Base-by-base conservation (phyloP, 2,888 invertebrate genomes). In the Hypomecis atomaria region DNA sequence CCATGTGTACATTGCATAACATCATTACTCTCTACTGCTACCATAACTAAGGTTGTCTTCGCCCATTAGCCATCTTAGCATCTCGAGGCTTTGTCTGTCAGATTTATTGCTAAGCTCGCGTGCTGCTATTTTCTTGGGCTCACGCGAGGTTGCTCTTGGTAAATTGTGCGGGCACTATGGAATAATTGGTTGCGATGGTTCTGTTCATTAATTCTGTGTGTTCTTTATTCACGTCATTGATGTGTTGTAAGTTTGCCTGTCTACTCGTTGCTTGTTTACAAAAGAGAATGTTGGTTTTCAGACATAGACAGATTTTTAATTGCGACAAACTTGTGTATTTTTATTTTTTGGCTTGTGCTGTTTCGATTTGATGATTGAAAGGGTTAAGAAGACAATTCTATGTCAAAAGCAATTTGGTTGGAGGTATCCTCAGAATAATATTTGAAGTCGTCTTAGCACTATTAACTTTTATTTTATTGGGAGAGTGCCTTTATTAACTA, bases 1-100 rank as follows among this genome's bases (percentile, higher is more conserved):
- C 23, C 48, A 34, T 48, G 58, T 54, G 58, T 58, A 48, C 36
- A 42, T 59, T 59, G 49, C 54, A 53, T 53, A 65, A 57, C 53
- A 47, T 44, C 43, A 60, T 60, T 65, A 38, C 53, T 59, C 57
- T 60, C 13, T 44, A 59, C 55, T 53, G 47, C 43, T 33, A 52
- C 67, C 66, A 72, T 73, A 71, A 69, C 62, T 61, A 47, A 62
- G 64, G 59, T 66, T 78, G 78, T 77, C 78, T 74, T 71, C 71
- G 74, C 76, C 72, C 78, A 83, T 84, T 82, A 83, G 79, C 75
- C 71, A 74, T 71, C 74, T 77, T 75, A 72, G 71, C 75, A 78
- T 73, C 77, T 66, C 67, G 66, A 54, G 37, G 69, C 65, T 70
- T 67, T 69, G 71, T 71, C 67, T 72, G 74, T 72, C 74, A 75